Conservation (phyloP, 2,797 vertebrate species). For the Rhyacichthys aspro region DNA sequence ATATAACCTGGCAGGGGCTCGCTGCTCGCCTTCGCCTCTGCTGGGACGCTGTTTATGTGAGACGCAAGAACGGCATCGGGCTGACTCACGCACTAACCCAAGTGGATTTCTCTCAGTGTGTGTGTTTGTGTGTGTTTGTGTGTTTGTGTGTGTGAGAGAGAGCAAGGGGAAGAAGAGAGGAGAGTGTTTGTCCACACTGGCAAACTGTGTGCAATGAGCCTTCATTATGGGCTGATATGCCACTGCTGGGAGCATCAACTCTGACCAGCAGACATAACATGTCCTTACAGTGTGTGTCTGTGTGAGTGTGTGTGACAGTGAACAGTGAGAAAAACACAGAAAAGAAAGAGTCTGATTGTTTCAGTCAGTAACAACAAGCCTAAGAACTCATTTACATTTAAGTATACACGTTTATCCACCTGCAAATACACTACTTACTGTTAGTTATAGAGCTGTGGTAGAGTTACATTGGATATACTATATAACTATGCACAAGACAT, state of each 20-base stretch:
- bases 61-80: slow-evolving; percentile 46
- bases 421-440: too few species aligned
- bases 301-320: slow-evolving; percentile 12
- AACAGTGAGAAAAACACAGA: neutral
- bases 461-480: too few species aligned
- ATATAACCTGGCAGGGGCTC: slow-evolving; percentile 68
- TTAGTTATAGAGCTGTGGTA: too few species aligned
- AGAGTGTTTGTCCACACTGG: slow-evolving; percentile 62
- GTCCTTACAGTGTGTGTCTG: slow-evolving; percentile 15
- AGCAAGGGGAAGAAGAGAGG: slow-evolving; percentile 28
- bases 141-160: slow-evolving; percentile 11
- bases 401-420: too few species aligned
- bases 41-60: slow-evolving; percentile 56
- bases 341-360: neutral
- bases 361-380: too few species aligned
- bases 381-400: neutral
- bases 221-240: slow-evolving; percentile 65
- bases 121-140: slow-evolving; percentile 22
- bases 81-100: slow-evolving; percentile 59
- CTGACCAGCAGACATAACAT: slow-evolving; percentile 41
- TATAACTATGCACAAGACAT: too few species aligned
- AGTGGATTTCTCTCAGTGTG: slow-evolving; percentile 51
- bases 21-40: slow-evolving; percentile 54
- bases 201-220: slow-evolving; percentile 63
- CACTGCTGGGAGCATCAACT: slow-evolving; percentile 63